phyloP scores from a whole-genome alignment of 1,140 invertebrate species.

The Nylanderia fulva region DNA sequence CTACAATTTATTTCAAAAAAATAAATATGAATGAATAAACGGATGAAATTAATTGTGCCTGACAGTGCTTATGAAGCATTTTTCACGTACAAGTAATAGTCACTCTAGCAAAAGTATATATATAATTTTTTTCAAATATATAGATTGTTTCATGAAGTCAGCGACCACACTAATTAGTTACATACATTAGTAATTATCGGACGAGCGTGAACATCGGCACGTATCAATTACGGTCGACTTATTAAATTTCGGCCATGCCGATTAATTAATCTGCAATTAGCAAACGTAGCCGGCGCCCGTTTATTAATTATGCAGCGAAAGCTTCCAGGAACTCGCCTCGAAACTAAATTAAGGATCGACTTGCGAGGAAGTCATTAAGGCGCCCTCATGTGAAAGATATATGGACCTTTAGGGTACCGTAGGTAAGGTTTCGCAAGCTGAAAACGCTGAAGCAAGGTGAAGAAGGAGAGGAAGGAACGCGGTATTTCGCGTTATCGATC shows the following conservation, averaged over 20 bases:
- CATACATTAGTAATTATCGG: constrained; percentile 58
- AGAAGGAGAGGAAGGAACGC: constrained; percentile 4
- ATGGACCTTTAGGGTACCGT: constrained; percentile 39
- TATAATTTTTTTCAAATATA: constrained; percentile 9
- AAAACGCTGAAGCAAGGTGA: constrained; percentile 22
- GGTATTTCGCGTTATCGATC: constrained; percentile 56
- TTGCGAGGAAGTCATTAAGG: constrained; percentile 61
- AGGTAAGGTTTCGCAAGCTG: constrained; percentile 28
- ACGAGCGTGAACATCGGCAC: constrained; percentile 51
- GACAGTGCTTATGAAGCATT: not conserved
- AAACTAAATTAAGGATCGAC: constrained; percentile 68
- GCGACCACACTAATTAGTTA: constrained; percentile 38
- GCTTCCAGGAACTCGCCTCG: constrained; percentile 52
- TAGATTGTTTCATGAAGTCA: constrained; percentile 12
- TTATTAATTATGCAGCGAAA: constrained; percentile 70
- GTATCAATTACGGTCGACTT: constrained; percentile 44
- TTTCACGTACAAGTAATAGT: not conserved
- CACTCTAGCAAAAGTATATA: not conserved
- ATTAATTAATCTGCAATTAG: constrained; percentile 71
- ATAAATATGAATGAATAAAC: not conserved
- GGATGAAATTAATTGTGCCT: not conserved
- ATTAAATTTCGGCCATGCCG: constrained; percentile 51
- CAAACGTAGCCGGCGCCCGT: constrained; percentile 39
- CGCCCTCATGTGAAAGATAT: constrained; percentile 58
- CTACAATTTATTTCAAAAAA: not conserved